Evolutionary conservation across 2,888 invertebrate genomes (phyloP), one percentile per base, ranked within the genome.

Genomic region (Arenicola marina): DNA sequence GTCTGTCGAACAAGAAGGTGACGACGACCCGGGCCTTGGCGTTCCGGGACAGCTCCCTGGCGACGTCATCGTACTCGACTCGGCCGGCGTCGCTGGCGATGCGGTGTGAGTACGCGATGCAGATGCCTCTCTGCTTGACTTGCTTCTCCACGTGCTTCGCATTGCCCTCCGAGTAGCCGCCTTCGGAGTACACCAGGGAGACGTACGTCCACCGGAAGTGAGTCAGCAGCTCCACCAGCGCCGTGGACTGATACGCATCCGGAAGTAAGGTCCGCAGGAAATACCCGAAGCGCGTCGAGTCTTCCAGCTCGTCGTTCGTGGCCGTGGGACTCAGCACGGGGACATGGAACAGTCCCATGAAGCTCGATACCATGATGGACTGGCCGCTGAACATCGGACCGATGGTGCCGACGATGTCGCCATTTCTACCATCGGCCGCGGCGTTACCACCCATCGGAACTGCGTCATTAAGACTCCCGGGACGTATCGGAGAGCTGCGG

Each of bases 141-240:
- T 46, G 31, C 33, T 48, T 44, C 29, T 54, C 51, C 4, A 66
- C 21, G 38, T 63, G 65, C 45, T 71, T 74, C 24, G 72, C 71
- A 2, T 72, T 74, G 34, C 73, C 69, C 24, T 71, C 63, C 0
- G 77, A 76, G 59, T 75, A 78, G 2, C 69, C 67, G 4, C 90
- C 90, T 76, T 90, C 89, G 1, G 89, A 89, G 80, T 90, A 89
- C 56, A 90, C 87, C 21, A 89, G 88, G 54, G 90, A 89, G 54
- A 91, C 89, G 80, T 91, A 91, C 15, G 89, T 90, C 91, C 91
- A 91, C 79, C 89, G 89, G 63, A 78, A 76, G 53, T 71, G 59
- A 1, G 59, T 57, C 28, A 75, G 45, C 2, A 78, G 46, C 21
- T 71, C 72, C 1, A 71, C 65, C 38, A 78, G 70, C 7, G 71